Conservation (phyloP, 2,797 vertebrate species). For the Eulemur rubriventer region DNA sequence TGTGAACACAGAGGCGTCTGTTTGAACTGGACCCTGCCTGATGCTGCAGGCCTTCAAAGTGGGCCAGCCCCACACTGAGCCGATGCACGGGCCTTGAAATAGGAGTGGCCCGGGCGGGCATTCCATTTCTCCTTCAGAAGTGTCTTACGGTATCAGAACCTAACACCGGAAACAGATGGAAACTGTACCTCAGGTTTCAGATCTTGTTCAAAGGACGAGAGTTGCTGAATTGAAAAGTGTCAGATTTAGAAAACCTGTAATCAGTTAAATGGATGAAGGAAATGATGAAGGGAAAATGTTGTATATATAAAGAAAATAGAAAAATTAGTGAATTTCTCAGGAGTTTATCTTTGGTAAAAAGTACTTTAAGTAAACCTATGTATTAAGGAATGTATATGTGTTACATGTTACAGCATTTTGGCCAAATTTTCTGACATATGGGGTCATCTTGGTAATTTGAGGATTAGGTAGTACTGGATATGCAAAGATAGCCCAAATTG, state of each 20-base stretch:
- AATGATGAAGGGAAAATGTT: neutral
- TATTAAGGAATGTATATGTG: neutral
- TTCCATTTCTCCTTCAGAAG: slow-evolving; percentile 60
- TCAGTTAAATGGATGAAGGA: neutral
- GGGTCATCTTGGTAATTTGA: neutral
- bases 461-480: neutral
- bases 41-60: neutral
- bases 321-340: neutral
- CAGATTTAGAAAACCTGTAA: slow-evolving; percentile 32
- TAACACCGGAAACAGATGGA: slow-evolving; percentile 59
- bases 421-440: neutral
- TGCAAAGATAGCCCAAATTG: neutral
- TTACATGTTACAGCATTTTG: neutral
- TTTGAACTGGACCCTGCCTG: neutral
- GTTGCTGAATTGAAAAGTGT: slow-evolving; percentile 13
- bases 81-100: neutral
- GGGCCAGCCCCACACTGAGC: neutral
- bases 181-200: slow-evolving; percentile 66
- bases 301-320: neutral
- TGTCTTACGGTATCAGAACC: slow-evolving; percentile 46
- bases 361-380: neutral
- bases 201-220: slow-evolving; percentile 60
- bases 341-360: slow-evolving; percentile 1
- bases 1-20: neutral
- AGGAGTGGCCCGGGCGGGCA: neutral